These are phyloP conservation scores for Manis javanica DNA, from an alignment of 2,797 vertebrate species.

Conservation along the genomic window DNA sequence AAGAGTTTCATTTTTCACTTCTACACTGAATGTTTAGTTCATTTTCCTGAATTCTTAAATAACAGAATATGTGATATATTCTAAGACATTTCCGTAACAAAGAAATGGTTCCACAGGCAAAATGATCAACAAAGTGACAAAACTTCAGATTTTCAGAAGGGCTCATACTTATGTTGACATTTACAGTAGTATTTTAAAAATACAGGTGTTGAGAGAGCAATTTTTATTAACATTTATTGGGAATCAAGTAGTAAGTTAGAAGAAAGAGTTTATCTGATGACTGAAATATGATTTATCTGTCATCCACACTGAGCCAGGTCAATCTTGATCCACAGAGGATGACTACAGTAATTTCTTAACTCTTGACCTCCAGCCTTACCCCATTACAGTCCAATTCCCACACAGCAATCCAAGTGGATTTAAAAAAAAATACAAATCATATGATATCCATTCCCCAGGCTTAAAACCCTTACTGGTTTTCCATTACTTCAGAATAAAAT, in stretches of 20 bases:
- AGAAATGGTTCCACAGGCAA: not conserved
- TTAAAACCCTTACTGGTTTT: not conserved
- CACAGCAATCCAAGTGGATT: not conserved
- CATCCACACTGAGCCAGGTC: not conserved
- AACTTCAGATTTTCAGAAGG: constrained; percentile 7
- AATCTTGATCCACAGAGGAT: not conserved
- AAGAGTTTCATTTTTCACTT: not conserved
- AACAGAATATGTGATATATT: not conserved
- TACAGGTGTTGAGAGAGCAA: not conserved
- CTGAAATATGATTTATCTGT: not conserved
- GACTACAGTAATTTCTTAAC: not conserved
- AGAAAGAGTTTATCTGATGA: not conserved
- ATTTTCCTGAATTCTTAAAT: constrained; percentile 18
- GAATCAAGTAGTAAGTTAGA: constrained; percentile 4
- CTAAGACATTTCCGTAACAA: not conserved
- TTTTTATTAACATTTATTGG: not conserved
- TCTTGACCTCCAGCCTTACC: not conserved
- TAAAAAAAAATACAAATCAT: not conserved
- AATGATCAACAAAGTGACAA: not conserved
- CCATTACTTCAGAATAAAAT: not conserved
- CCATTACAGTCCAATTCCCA: not conserved
- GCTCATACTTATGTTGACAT: not conserved
- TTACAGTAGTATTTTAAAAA: not conserved
- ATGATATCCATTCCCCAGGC: not conserved
- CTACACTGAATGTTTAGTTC: not conserved